phyloP scores from a whole-genome alignment of 2,113 vertebrate genomes.

The Zapus hudsonius region DNA sequence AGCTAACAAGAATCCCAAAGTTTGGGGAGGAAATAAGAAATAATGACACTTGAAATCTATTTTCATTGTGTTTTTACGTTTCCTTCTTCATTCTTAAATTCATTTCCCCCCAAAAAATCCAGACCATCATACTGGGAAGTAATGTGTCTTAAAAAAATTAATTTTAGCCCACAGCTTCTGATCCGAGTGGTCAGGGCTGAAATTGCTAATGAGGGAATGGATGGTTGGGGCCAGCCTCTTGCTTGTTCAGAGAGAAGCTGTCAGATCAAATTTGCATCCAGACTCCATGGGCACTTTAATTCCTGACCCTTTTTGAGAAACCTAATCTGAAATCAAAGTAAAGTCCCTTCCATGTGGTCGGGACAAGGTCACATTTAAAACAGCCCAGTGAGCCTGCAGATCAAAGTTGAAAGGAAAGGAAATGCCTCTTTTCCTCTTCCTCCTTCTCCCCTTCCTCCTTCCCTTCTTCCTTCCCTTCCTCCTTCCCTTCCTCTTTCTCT shows the following conservation, averaged over 20 bases:
- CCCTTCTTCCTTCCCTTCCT: no score
- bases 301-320: constrained; percentile 89
- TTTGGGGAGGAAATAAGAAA: constrained; percentile 32
- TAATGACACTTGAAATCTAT: constrained; percentile 59
- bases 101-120: constrained; percentile 68
- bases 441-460: no score
- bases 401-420: constrained; percentile 86
- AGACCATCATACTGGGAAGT: constrained; percentile 70
- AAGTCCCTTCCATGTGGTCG: constrained; percentile 87
- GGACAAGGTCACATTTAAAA: constrained; percentile 89
- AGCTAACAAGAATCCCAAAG: constrained; percentile 53
- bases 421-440: no score
- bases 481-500: no score
- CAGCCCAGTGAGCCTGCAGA: constrained; percentile 90
- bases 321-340: constrained; percentile 91
- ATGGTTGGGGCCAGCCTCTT: constrained; percentile 84
- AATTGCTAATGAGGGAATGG: constrained; percentile 82
- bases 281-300: constrained; percentile 90
- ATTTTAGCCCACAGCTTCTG: constrained; percentile 81
- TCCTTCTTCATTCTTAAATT: constrained; percentile 74
- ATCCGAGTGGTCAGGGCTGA: constrained; percentile 76
- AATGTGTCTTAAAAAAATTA: constrained; percentile 75
- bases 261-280: constrained; percentile 92
- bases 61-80: constrained; percentile 45
- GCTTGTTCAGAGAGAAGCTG: constrained; percentile 91